phyloP scores from a whole-genome alignment of 2,113 vertebrate species.

The Dermatemys mawii region DNA sequence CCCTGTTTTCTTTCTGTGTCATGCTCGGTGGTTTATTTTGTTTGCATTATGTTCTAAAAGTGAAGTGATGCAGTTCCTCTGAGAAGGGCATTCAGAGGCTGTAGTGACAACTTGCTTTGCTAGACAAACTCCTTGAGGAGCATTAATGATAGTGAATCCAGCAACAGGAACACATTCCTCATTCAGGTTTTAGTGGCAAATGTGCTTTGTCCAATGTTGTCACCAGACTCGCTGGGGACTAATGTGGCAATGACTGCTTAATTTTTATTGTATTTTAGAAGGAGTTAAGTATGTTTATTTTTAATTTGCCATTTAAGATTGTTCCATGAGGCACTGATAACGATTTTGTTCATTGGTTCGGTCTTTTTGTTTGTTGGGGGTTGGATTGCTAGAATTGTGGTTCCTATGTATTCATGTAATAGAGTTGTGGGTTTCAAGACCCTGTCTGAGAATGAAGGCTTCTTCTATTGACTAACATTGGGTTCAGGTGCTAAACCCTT shows the following conservation, averaged over 20 bases:
- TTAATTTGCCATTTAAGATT: conserved; percentile 4
- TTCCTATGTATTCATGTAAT: not conserved
- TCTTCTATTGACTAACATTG: not conserved
- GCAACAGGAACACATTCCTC: conserved; percentile 37
- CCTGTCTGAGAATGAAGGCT: not conserved
- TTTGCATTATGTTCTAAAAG: conserved; percentile 42
- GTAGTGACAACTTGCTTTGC: conserved; percentile 62
- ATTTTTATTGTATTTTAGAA: conserved; percentile 37
- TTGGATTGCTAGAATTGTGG: not conserved
- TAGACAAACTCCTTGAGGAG: conserved; percentile 40
- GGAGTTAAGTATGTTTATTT: conserved; percentile 22
- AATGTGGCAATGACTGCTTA: conserved; percentile 37
- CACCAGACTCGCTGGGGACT: conserved; percentile 9
- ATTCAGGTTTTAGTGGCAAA: conserved; percentile 21
- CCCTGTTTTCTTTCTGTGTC: not conserved
- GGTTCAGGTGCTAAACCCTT: not conserved
- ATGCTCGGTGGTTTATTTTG: conserved; percentile 55
- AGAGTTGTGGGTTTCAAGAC: not conserved
- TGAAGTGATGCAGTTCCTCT: conserved; percentile 58
- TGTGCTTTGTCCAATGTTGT: conserved; percentile 51
- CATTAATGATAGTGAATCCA: conserved; percentile 14
- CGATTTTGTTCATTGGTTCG: not conserved
- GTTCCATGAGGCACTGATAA: not conserved
- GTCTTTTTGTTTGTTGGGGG: not conserved
- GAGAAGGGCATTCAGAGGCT: conserved; percentile 50